Conservation (phyloP, 2,888 invertebrate genomes). For the Meghimatium bilineatum region DNA sequence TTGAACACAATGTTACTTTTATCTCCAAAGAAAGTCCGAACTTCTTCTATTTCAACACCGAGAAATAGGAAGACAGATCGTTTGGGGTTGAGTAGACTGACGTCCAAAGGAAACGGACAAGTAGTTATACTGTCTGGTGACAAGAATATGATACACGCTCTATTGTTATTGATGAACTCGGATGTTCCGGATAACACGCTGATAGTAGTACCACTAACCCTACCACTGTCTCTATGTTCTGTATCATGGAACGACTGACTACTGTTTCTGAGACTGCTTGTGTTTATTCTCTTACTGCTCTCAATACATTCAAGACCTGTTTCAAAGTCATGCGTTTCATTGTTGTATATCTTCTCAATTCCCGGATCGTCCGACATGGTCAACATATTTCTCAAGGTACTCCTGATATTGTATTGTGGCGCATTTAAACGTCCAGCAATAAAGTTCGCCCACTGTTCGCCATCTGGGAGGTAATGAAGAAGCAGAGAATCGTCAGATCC, state of each 20-base stretch:
- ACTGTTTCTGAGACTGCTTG: neutral
- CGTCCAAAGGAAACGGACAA: conserved; percentile 32
- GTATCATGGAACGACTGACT: too few relatives aligned
- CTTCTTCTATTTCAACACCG: conserved; percentile 42
- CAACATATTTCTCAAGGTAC: conserved; percentile 25
- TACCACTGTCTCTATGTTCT: conserved; percentile 5
- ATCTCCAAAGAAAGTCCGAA: conserved; percentile 21
- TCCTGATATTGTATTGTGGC: conserved; percentile 35
- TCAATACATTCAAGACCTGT: neutral
- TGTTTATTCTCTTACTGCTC: neutral
- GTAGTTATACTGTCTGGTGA: conserved; percentile 21
- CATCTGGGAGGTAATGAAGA: conserved; percentile 30
- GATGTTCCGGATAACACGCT: neutral
- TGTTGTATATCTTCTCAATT: neutral
- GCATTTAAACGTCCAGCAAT: conserved; percentile 17
- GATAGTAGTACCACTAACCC: neutral
- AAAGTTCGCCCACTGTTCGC: conserved; percentile 37
- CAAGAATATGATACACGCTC: conserved; percentile 25
- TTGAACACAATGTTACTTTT: conserved; percentile 33
- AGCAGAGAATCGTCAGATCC: conserved; percentile 14
- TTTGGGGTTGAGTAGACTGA: conserved; percentile 16
- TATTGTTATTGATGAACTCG: neutral
- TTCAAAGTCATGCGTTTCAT: neutral
- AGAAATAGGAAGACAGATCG: conserved; percentile 36
- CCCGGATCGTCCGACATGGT: neutral